A percentile compares a stretch with the other conserved stretches of the same genome.
phyloP scores from a whole-genome alignment of 2,113 vertebrate species.

The Turnix velox region DNA sequence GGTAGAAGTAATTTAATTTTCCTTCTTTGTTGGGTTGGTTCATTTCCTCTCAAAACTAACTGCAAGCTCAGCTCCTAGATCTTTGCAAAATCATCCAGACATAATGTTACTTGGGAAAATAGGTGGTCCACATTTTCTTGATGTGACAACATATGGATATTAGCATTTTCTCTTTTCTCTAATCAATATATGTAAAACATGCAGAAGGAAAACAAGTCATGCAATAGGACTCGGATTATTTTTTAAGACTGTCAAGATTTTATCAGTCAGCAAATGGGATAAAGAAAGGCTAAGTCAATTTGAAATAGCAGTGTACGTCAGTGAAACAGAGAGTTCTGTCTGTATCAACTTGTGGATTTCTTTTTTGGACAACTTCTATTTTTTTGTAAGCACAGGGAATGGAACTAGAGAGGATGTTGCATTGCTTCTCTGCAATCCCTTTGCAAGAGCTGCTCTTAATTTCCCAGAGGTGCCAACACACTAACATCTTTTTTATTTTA shows the following conservation, averaged over 20 bases:
- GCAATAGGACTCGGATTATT: not conserved
- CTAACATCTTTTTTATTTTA: not conserved
- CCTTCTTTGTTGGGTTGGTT: not conserved
- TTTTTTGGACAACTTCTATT: not conserved
- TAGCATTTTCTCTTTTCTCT: conserved; percentile 15
- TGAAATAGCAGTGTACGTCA: not conserved
- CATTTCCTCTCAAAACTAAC: conserved; percentile 27
- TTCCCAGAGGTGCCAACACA: conserved; percentile 30
- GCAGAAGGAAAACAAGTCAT: conserved; percentile 1
- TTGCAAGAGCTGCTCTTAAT: conserved; percentile 17
- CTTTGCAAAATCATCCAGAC: conserved; percentile 15
- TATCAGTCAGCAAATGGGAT: conserved; percentile 22
- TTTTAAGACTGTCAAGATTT: conserved; percentile 27
- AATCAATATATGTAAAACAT: not conserved
- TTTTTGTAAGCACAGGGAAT: not conserved
- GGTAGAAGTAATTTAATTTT: conserved; percentile 41
- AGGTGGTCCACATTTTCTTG: not conserved
- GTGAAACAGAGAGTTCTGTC: conserved; percentile 2
- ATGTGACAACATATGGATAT: conserved; percentile 21
- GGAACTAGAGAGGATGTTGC: not conserved
- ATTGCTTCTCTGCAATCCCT: not conserved
- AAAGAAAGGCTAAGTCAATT: conserved; percentile 34
- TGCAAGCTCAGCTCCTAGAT: conserved; percentile 13
- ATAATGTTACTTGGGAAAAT: conserved; percentile 46
- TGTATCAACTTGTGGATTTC: not conserved